Evolutionary conservation across 64 coral and sea anemone species (phyloP).

Genomic region (Dendronephthya gigantea): DNA sequence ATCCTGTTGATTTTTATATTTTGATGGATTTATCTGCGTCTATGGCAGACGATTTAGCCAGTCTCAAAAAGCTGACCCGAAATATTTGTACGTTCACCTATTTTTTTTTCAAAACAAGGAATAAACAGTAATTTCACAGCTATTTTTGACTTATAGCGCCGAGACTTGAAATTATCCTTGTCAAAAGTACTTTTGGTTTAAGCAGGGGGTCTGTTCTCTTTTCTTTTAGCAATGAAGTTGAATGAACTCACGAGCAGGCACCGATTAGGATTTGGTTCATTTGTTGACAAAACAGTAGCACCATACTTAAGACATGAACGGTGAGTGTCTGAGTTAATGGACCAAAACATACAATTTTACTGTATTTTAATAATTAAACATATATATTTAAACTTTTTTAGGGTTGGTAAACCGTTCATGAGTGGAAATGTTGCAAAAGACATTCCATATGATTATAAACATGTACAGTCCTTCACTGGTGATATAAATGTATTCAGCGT

Average conservation of each 20-base stretch:
- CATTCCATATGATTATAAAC: not conserved
- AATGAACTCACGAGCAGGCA: not conserved
- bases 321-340: not conserved
- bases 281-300: not conserved
- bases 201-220: no score
- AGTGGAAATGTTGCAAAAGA: not conserved
- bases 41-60: constrained; percentile 68
- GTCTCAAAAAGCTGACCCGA: constrained; percentile 41
- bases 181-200: no score
- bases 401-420: not conserved
- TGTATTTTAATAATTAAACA: no score
- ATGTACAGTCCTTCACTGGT: not conserved
- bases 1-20: constrained; percentile 96
- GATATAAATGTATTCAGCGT: not conserved
- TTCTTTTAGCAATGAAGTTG: not conserved
- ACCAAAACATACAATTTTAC: no score
- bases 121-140: no score
- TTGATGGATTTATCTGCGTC: constrained; percentile 95
- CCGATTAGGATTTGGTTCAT: not conserved
- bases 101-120: no score
- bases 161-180: not conserved
- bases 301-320: not conserved
- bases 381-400: not conserved
- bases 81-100: constrained; percentile 49
- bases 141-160: no score